Evolutionary conservation across 2,797 vertebrate species (phyloP).

Genomic region (Spinus pinus): DNA sequence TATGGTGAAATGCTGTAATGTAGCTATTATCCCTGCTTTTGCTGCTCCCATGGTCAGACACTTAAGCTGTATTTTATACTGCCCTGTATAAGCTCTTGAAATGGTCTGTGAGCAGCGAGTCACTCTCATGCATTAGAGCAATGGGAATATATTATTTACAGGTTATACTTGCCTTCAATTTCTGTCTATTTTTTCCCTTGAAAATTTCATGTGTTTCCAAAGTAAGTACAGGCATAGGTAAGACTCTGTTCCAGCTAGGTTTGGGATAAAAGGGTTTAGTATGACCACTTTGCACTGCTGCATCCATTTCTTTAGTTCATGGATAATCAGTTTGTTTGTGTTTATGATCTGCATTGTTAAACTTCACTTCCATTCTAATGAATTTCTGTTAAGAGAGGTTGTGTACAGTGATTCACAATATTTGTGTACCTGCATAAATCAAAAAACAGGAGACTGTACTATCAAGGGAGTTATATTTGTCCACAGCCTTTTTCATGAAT

Average conservation of each 20-base stretch:
- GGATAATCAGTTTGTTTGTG: not conserved
- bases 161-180: not conserved
- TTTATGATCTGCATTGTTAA: not conserved
- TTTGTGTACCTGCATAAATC: not conserved
- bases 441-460: not conserved
- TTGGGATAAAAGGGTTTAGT: not conserved
- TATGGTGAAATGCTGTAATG: not conserved
- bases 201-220: conserved; percentile 1
- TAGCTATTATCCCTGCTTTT: not conserved
- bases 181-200: not conserved
- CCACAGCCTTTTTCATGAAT: not conserved
- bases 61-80: not conserved
- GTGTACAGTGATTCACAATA: not conserved
- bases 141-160: not conserved
- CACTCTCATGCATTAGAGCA: not conserved
- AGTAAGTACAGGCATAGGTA: not conserved
- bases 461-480: not conserved
- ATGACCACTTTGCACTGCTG: not conserved
- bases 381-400: not conserved
- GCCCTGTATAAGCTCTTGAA: not conserved
- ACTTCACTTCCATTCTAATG: not conserved
- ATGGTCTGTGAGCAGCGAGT: rapidly evolving
- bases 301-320: not conserved
- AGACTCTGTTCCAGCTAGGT: not conserved
- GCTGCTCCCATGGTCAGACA: not conserved